Evolutionary conservation across 2,797 vertebrate genomes (phyloP), one percentile per base, ranked within the genome.

Genomic region (Myoxocephalus aenaeus): DNA sequence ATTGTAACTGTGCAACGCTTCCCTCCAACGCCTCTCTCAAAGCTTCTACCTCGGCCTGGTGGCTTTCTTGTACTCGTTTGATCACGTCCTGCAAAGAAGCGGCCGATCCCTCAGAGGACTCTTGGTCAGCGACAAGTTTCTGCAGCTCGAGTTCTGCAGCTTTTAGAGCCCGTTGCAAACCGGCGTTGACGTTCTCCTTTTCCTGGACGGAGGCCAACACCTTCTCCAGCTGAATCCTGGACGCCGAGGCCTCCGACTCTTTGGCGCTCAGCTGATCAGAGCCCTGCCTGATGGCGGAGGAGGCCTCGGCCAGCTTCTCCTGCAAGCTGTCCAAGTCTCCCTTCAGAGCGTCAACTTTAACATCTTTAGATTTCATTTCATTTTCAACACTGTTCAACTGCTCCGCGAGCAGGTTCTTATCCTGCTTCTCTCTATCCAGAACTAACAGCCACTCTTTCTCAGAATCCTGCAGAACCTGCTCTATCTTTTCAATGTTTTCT

Each of bases 391-490:
- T 87, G 71, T 53, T 85, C 77, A 96, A 74, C 4, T 95, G 94
- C 27, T 95, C 94, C 81, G 75, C 70, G 11, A 96, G 93, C 40
- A 91, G 36, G 66, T 80, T 90, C 82, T 92, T 97, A 83, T 96
- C 91, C 81, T 94, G 92, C 51, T 91, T 89, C 70, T 96, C 95
- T 86, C 90, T 95, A 79, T 95, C 93, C 81, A 96, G 92, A 75
- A 96, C 94, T 63, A 90, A 80, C 65, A 96, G 93, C 96, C 96
- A 92, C 85, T 95, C 95, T 64, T 90, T 95, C 92, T 97, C 96
- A 89, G 96, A 96, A 74, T 96, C 96, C 80, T 95, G 92, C 5
- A 97, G 92, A 85, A 86, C 93, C 57, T 93, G 94, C 32, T 96
- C 95, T 92, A 96, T 73, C 80, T 92, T 95, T 63, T 93, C 77